Evolutionary conservation across 2,797 vertebrate species (phyloP), one percentile per base, ranked within the genome.

Genomic region (Poecilia wingei): DNA sequence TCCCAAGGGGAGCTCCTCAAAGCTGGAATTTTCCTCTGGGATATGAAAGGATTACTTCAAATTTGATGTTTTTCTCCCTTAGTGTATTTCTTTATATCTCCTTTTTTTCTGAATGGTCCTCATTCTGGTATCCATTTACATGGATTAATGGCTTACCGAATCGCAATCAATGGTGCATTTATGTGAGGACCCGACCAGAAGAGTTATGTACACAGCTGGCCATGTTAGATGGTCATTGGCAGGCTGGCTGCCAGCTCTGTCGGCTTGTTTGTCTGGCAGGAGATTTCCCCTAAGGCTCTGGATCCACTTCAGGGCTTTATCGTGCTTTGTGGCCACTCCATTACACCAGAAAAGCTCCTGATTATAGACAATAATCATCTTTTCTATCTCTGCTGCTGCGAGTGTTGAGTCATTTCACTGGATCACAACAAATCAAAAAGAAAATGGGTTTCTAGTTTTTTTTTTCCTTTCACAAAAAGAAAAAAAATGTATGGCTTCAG

Each of bases 101-200:
- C 28, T 72, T 72, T 87, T 90, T 94, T 94, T 94, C 91, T 94
- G 91, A 94, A 95, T 95, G 93, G 93, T 90, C 87, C 85, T 92
- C 93, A 87, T 94, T 94, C 93, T 93, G 89, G 91, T 95, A 95
- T 95, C 93, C 95, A 94, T 96, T 96, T 94, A 94, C 94, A 90
- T 89, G 94, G 95, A 95, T 96, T 95, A 96, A 95, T 94, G 93
- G 94, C 93, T 96, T 95, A 96, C 93, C 93, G 94, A 96, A 95
- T 93, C 91, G 91, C 93, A 94, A 95, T 96, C 94, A 96, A 94
- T 95, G 94, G 93, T 95, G 95, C 94, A 93, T 95, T 95, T 94
- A 94, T 93, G 92, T 92, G 92, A 92, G 88, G 84, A 88, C 87
- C 86, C 80, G 91, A 91, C 90, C 91, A 87, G 84, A 91, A 78